Evolutionary conservation across 2,888 invertebrate species (phyloP), one percentile per base, ranked within the genome.

Genomic region (Stenichneumon culpator): DNA sequence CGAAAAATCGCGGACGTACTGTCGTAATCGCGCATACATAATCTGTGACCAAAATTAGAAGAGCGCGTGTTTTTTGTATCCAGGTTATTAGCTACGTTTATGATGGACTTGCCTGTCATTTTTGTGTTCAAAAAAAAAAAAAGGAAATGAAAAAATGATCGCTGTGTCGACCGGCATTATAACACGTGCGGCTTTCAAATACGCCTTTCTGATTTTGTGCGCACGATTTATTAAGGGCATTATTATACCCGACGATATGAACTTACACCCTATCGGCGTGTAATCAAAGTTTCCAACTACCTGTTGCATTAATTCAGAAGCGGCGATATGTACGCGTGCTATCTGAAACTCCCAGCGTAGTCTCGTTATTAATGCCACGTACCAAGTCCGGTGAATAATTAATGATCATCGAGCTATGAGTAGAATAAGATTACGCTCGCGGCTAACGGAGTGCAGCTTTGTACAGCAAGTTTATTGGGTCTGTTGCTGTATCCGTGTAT

Each of bases 301-400:
- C 73, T 81, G 81, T 81, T 78, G 22, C 60, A 81, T 81, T 84
- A 74, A 81, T 84, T 84, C 80, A 78, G 68, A 78, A 84, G 69
- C 60, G 39, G 72, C 68, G 65, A 80, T 75, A 79, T 16, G 52
- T 72, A 69, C 22, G 25, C 63, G 63, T 63, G 32, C 44, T 70
- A 52, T 67, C 60, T 68, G 32, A 84, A 84, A 73, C 60, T 69
- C 44, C 16, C 54, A 50, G 54, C 68, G 25, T 19, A 69, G 68
- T 63, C 81, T 52, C 73, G 44, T 78, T 78, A 84, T 81, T 84
- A 78, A 84, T 81, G 78, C 73, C 32, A 36, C 68, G 50, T 60
- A 52, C 47, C 63, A 52, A 36, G 60, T 25, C 50, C 52, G 60
- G 50, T 44, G 50, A 77, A 68, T 80, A 84, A 84, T 80, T 80